Evolutionary conservation across 92 coral and sea anemone species (phyloP).

Genomic region (Porites divaricata): DNA sequence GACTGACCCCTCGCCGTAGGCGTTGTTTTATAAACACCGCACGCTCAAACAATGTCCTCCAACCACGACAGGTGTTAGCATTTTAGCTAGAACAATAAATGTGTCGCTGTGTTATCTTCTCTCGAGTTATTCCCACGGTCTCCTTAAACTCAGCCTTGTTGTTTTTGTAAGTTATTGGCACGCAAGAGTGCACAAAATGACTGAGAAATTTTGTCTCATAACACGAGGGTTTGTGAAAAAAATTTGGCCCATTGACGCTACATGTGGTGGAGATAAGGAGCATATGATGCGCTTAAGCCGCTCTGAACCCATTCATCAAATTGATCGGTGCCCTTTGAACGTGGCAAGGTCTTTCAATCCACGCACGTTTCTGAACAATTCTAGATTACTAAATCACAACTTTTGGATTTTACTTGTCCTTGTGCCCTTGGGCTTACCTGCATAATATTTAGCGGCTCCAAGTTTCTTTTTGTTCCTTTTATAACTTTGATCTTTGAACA

Average conservation of each 20-base stretch:
- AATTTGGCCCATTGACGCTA: neutral
- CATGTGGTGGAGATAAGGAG: neutral
- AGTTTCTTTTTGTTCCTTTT: too few relatives aligned
- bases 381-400: neutral
- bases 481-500: too few relatives aligned
- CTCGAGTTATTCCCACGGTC: conserved; percentile 44
- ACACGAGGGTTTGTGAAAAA: conserved; percentile 8
- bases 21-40: conserved; percentile 45
- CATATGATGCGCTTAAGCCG: neutral
- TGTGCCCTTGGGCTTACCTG: too few relatives aligned
- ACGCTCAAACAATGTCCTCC: conserved; percentile 5
- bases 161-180: neutral
- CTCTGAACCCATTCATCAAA: neutral
- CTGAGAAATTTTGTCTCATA: neutral
- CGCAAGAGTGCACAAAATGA: neutral
- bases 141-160: neutral
- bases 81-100: conserved; percentile 10
- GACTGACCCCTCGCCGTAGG: conserved; percentile 30
- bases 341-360: neutral
- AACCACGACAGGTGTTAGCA: conserved; percentile 44
- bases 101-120: conserved; percentile 23
- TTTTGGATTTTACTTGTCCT: too few relatives aligned
- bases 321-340: conserved; percentile 27
- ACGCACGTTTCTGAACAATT: neutral
- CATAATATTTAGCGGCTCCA: too few relatives aligned